Conservation (phyloP, 2,113 vertebrate genomes). For the Elaphurus davidianus region DNA sequence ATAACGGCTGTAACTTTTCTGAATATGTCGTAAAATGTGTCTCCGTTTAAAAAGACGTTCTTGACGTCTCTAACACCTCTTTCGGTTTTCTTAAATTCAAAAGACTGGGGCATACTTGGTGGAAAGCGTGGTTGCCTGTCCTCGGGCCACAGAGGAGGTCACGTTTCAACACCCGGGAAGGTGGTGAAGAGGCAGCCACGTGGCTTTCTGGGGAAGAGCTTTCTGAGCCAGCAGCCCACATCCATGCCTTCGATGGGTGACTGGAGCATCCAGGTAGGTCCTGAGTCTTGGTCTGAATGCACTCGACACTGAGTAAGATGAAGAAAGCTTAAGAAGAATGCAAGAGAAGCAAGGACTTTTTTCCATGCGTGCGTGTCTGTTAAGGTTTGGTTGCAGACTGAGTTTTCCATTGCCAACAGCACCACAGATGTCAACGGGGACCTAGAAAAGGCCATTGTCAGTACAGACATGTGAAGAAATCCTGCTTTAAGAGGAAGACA, state of each 20-base stretch:
- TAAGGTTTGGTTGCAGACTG: neutral
- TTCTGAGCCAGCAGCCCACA: fast-evolving
- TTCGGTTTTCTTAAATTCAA: neutral
- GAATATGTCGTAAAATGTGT: neutral
- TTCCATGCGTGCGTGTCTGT: fast-evolving
- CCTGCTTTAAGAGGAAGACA: too few relatives aligned
- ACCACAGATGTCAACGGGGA: neutral
- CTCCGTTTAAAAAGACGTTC: neutral
- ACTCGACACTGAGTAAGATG: neutral
- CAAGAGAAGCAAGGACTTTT: neutral
- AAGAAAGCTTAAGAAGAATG: neutral
- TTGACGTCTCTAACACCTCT: too few relatives aligned
- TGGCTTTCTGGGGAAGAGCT: neutral
- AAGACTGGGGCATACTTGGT: neutral
- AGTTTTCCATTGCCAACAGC: fast-evolving
- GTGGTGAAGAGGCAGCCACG: too few relatives aligned
- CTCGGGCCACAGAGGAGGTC: fast-evolving
- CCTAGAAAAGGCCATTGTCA: too few relatives aligned
- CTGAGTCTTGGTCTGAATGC: neutral
- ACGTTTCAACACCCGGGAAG: neutral
- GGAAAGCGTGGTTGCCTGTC: fast-evolving
- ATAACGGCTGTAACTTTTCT: too few relatives aligned
- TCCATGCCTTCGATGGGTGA: neutral
- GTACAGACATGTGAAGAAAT: neutral
- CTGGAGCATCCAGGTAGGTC: fast-evolving